Evolutionary conservation across 2,797 vertebrate species (phyloP).

Genomic region (Rachycentron canadum): DNA sequence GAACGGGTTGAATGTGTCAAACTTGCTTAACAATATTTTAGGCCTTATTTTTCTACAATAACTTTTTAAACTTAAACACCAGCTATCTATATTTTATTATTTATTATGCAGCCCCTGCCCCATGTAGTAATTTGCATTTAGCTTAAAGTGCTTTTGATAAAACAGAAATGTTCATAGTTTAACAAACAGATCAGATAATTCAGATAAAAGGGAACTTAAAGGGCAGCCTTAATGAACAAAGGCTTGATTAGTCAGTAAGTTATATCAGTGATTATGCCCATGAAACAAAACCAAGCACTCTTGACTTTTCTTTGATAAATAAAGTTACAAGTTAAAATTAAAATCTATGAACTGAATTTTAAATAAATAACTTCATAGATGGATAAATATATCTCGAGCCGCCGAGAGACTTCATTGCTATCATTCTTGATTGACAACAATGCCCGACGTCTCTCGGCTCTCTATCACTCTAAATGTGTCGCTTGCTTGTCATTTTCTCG

Average conservation of each 20-base stretch:
- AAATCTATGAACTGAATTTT: not conserved
- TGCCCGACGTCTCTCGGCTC: conserved; percentile 16
- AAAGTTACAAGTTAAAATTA: not conserved
- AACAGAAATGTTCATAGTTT: not conserved
- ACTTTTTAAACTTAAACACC: not conserved
- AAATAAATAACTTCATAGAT: conserved; percentile 17
- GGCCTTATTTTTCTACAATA: not conserved
- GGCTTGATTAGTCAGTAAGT: not conserved
- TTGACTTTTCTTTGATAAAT: conserved; percentile 4
- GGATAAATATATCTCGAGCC: conserved; percentile 30
- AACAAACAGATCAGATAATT: not conserved
- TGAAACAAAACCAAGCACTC: not conserved
- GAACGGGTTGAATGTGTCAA: not conserved
- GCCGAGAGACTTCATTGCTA: conserved; percentile 31
- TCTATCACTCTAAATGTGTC: conserved; percentile 60
- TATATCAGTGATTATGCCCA: not conserved
- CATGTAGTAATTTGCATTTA: conserved; percentile 25
- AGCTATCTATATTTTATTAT: too few species aligned
- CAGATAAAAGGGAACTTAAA: not conserved
- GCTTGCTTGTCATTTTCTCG: conserved; percentile 62
- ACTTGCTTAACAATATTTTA: not conserved
- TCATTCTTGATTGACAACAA: conserved; percentile 38
- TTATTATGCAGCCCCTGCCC: too few species aligned
- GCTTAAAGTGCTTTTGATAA: conserved; percentile 5
- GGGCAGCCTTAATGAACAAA: not conserved